These are phyloP conservation scores for Phylloscopus trochilus DNA, from an alignment of 2,113 vertebrate species.

Conservation along the genomic window DNA sequence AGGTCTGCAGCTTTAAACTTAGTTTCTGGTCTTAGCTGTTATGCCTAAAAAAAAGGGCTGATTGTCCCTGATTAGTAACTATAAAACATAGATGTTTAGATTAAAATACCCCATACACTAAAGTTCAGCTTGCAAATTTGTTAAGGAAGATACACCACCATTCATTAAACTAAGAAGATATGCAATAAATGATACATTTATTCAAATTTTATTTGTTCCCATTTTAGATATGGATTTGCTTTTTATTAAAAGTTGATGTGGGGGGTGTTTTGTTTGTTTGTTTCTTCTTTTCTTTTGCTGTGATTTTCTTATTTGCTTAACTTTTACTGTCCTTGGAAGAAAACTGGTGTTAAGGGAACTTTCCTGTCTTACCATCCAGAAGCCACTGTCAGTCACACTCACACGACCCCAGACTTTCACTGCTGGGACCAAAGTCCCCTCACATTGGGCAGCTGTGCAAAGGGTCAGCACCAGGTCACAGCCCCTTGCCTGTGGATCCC, in stretches of 20 bases:
- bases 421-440: neutral
- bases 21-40: neutral
- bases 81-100: neutral
- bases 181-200: neutral
- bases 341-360: neutral
- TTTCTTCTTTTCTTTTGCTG: neutral
- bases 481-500: neutral
- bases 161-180: neutral
- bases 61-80: neutral
- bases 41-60: neutral
- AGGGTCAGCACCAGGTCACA: neutral
- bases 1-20: neutral
- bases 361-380: neutral
- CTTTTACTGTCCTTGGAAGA: neutral
- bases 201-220: neutral
- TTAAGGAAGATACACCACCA: neutral
- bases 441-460: neutral
- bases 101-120: neutral
- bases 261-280: fast-evolving
- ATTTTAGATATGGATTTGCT: neutral
- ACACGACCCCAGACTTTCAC: neutral
- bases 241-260: neutral
- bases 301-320: neutral
- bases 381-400: neutral
- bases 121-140: neutral